Base-by-base conservation (phyloP, 2,888 invertebrate species). In the Andrena bicolor region DNA sequence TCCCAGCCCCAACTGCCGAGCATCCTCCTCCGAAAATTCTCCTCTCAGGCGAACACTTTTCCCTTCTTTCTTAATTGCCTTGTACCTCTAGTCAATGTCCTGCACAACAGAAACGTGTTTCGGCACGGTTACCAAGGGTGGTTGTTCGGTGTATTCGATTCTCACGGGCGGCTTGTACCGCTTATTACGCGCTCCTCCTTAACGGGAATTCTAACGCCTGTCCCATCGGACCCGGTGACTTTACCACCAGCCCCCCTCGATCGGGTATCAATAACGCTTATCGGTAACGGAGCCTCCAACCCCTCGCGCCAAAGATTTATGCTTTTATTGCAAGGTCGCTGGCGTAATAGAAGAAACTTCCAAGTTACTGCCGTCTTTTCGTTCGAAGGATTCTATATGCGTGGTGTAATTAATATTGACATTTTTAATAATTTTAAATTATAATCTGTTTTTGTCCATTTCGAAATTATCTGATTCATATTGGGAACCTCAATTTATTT, bases 1-100 rank as follows among this genome's bases (percentile, higher is more conserved):
- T 92, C 90, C 90, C 92, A 92, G 88, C 88, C 90, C 92, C 93
- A 93, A 91, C 93, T 91, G 90, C 92, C 93, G 88, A 93, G 93
- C 93, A 93, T 93, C 92, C 93, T 93, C 92, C 91, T 91, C 92
- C 91, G 83, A 90, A 91, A 89, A 90, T 92, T 92, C 91, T 90
- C 87, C 87, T 88, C 89, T 88, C 84, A 88, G 87, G 88, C 87
- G 88, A 88, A 91, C 92, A 93, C 93, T 91, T 88, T 86, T 80
- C 82, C 77, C 86, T 75, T 86, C 88, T 89, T 87, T 88, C 90
- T 89, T 88, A 87, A 90, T 89, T 89, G 85, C 86, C 86, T 86
- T 86, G 86, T 88, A 80, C 88, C 86, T 90, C 88, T 90, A 88
- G 81, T 86, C 86, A 90, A 89, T 88, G 86, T 87, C 80, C 91